A percentile compares a stretch with the other conserved stretches of the same genome.
phyloP scores from a whole-genome alignment of 2,888 invertebrate genomes.

The Oxystoma pomonae region DNA sequence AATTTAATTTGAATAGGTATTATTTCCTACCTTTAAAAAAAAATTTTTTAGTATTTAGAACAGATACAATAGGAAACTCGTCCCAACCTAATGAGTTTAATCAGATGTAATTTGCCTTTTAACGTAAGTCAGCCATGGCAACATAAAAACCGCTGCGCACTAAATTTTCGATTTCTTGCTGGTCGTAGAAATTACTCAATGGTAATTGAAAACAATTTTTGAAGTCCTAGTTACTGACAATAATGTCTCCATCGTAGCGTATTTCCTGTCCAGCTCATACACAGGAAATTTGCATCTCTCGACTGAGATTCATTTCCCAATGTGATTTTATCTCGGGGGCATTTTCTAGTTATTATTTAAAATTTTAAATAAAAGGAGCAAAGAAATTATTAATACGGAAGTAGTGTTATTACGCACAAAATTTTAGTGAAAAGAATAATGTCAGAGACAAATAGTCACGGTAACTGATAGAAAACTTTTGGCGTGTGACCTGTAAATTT shows the following conservation, averaged over 20 bases:
- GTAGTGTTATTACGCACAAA: too few species aligned
- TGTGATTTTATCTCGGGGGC: constrained; percentile 22
- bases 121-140: constrained; percentile 11
- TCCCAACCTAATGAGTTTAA: constrained; percentile 1
- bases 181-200: not conserved
- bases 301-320: constrained; percentile 33
- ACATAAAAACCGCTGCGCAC: constrained; percentile 3
- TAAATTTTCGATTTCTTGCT: constrained; percentile 10
- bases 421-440: too few species aligned
- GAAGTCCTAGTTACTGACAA: constrained; percentile 40
- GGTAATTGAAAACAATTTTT: constrained; percentile 27
- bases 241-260: constrained; percentile 45
- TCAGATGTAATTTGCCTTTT: constrained; percentile 11
- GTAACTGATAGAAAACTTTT: too few species aligned
- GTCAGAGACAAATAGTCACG: too few species aligned
- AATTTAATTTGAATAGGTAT: not conserved
- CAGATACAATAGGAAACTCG: not conserved
- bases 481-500: too few species aligned
- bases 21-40: not conserved
- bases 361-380: too few species aligned
- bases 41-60: not conserved
- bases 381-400: too few species aligned
- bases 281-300: constrained; percentile 44
- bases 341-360: not conserved
- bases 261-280: constrained; percentile 38